Percentiles rank a stretch among this genome's conserved stretches.
Evolutionary conservation across 2,888 invertebrate genomes (phyloP).

Genomic region (Dugesia japonica): DNA sequence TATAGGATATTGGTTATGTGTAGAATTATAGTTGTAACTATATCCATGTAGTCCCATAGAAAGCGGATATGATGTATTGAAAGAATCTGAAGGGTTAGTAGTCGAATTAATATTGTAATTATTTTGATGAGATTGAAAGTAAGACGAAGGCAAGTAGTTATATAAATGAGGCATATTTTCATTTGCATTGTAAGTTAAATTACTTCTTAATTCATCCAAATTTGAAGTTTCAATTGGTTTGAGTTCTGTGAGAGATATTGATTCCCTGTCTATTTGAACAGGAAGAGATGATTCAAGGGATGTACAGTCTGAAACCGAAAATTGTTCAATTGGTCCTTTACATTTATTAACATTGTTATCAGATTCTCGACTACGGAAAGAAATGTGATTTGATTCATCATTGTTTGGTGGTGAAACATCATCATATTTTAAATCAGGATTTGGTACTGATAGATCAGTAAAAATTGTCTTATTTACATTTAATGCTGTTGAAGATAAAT

Average conservation of each 20-base stretch:
- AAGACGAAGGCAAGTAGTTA: not conserved
- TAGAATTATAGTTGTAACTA: constrained; percentile 2
- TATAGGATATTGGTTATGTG: constrained; percentile 4
- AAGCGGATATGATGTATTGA: not conserved
- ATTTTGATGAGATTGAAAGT: not conserved
- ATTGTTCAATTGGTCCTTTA: not conserved
- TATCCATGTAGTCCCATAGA: constrained; percentile 9
- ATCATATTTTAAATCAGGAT: not conserved
- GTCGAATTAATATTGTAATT: constrained; percentile 3
- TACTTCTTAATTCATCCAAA: constrained; percentile 14
- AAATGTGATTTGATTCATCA: not conserved
- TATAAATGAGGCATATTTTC: not conserved
- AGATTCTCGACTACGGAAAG: not conserved
- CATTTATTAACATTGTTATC: not conserved
- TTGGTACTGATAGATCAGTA: not conserved
- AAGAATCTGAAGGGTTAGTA: not conserved
- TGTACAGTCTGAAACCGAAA: constrained; percentile 1
- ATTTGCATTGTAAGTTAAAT: not conserved
- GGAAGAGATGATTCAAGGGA: constrained; percentile 8
- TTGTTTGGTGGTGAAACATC: not conserved
- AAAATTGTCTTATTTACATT: not conserved
- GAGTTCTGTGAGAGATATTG: not conserved
- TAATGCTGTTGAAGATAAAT: not conserved
- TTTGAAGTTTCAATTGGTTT: not conserved
- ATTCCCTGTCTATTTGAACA: not conserved